Base-by-base conservation (phyloP, 2,888 invertebrate species). In the Himalopsyche kuldschensis region DNA sequence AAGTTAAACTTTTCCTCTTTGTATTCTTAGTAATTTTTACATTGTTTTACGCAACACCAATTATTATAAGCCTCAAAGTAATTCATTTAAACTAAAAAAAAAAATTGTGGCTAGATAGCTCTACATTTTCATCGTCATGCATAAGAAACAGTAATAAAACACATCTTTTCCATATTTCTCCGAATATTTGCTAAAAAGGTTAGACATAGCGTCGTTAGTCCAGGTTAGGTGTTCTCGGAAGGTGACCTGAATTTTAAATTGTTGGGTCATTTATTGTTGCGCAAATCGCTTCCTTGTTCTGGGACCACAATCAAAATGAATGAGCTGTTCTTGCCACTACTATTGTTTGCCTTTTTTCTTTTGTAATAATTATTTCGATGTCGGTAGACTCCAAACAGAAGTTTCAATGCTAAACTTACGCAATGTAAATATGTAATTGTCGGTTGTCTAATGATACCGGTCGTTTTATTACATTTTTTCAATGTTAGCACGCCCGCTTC, bases 241-340 rank as follows among this genome's bases (percentile, higher is more conserved):
- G 77, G 35, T 77, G 77, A 77, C 77, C 77, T 77, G 77, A 77
- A 77, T 77, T 41, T 35, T 77, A 41, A 46, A 77, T 35, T 15
- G 35, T 77, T 77, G 77, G 35, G 77, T 77, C 77, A 77, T 77
- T 77, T 2, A 31, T 24, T 46, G 32, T 17, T 11, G 15, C 17
- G 77, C 77, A 46, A 27, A 27, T 31, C 24, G 46, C 77, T 77
- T 77, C 77, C 77, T 35, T 41, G 77, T 77, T 35, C 77, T 30
- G 41, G 24, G 77, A 77, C 55, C 55, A 55, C 55, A 24, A 55
- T 55, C 55, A 55, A 55, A 55, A 55, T 24, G 55, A 55, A 55
- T 24, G 55, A 55, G 55, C 55, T n/a, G 24, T 24, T 55, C 55
- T 20, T 55, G 20, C 55, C 55, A 20, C 55, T 75, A 30, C 77